A percentile compares a stretch with the other conserved stretches of the same genome.
These are phyloP conservation scores for Carpatolechia fugitivella DNA, from an alignment of 2,888 invertebrate genomes.

Conservation along the genomic window DNA sequence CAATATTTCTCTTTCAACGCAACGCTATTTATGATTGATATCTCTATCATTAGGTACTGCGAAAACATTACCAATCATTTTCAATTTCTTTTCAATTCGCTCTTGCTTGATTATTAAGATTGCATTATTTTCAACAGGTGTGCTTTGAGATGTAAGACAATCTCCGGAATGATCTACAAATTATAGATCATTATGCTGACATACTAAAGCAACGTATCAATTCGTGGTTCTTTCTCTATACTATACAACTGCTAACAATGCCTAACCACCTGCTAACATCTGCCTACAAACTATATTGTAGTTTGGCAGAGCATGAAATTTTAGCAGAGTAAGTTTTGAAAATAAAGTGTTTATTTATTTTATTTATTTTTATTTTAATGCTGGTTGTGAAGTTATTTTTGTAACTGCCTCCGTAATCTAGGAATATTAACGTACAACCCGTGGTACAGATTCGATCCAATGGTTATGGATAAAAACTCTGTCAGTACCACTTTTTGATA, in stretches of 20 bases:
- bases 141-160: slow-evolving; percentile 2
- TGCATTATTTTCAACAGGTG: slow-evolving; percentile 6
- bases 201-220: neutral
- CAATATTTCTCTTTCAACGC: neutral
- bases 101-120: slow-evolving; percentile 1
- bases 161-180: slow-evolving; percentile 10
- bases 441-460: too few relatives aligned
- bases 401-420: too few relatives aligned
- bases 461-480: too few relatives aligned
- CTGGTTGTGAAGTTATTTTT: too few relatives aligned
- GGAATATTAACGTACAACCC: too few relatives aligned
- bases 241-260: neutral
- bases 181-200: slow-evolving; percentile 4
- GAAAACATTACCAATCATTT: slow-evolving; percentile 1
- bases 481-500: too few relatives aligned
- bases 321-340: too few relatives aligned
- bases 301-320: too few relatives aligned
- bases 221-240: neutral
- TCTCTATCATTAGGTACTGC: neutral
- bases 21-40: neutral
- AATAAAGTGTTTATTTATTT: too few relatives aligned
- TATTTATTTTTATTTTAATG: too few relatives aligned
- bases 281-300: too few relatives aligned
- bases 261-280: too few relatives aligned
- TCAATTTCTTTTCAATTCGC: neutral